Conservation (phyloP, 1,140 invertebrate species). For the Hyphantria cunea region DNA sequence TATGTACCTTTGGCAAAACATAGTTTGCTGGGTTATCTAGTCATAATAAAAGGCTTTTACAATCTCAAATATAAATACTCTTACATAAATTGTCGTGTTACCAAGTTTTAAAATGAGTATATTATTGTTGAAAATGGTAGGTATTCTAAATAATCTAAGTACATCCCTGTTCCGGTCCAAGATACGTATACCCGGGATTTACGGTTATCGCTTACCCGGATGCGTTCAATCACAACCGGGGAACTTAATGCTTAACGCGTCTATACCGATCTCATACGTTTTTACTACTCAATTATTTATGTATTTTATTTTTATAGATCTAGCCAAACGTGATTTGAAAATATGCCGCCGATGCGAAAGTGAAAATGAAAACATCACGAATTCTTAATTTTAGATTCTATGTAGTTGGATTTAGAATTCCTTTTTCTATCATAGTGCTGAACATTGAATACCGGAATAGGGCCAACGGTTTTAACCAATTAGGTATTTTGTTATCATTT, state of each 20-base stretch:
- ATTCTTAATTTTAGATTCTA: background rate
- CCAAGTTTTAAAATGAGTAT: no score
- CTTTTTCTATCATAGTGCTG: no score
- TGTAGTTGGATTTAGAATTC: no score
- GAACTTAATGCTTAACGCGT: constrained; percentile 67
- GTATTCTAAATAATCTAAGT: constrained; percentile 1
- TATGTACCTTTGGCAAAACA: no score
- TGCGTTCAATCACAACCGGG: constrained; percentile 76
- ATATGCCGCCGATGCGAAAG: background rate
- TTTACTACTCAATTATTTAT: constrained; percentile 28
- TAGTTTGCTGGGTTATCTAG: no score
- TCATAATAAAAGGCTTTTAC: no score
- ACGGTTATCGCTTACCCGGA: constrained; percentile 73
- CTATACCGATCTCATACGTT: constrained; percentile 30
- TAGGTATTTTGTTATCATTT: no score
- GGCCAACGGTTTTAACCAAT: no score
- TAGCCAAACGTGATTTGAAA: constrained; percentile 29
- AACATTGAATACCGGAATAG: no score
- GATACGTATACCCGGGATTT: constrained; percentile 64
- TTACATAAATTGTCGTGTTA: no score
- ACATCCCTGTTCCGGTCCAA: constrained; percentile 42
- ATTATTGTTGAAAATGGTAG: background rate
- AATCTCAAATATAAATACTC: no score
- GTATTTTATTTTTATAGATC: constrained; percentile 30
- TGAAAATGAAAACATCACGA: background rate